phyloP scores from a whole-genome alignment of 1,140 invertebrate genomes.

The Rhynchophorus ferrugineus region DNA sequence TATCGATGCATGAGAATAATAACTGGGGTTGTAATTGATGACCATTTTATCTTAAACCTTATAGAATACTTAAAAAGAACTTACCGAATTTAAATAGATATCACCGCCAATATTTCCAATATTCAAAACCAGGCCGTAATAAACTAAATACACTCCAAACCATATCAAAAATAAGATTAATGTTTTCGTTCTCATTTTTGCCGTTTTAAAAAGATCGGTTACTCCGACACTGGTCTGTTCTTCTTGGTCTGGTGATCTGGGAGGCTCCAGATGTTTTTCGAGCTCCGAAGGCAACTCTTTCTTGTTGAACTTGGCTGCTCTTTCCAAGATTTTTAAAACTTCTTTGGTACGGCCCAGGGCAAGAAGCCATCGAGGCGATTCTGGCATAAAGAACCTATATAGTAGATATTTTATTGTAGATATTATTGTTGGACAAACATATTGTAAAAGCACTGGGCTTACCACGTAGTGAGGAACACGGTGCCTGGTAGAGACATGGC shows the following conservation, averaged over 20 bases:
- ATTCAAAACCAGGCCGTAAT: slow-evolving; percentile 64
- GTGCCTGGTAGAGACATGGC: slow-evolving; percentile 62
- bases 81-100: slow-evolving; percentile 60
- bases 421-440: neutral
- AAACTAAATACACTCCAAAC: slow-evolving; percentile 66
- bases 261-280: slow-evolving; percentile 52
- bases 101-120: slow-evolving; percentile 62
- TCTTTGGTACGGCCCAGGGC: slow-evolving; percentile 62
- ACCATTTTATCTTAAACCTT: no score
- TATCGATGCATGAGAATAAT: no score
- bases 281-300: slow-evolving; percentile 51
- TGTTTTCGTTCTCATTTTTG: slow-evolving; percentile 54
- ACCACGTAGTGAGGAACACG: slow-evolving; percentile 58
- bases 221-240: slow-evolving; percentile 45
- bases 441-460: slow-evolving; percentile 29
- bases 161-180: slow-evolving; percentile 60
- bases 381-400: slow-evolving; percentile 65
- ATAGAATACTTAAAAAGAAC: no score
- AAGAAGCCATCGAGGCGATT: slow-evolving; percentile 78
- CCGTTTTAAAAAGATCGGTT: slow-evolving; percentile 53
- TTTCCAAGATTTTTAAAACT: slow-evolving; percentile 59
- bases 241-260: slow-evolving; percentile 32
- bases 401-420: neutral
- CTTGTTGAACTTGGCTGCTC: slow-evolving; percentile 59
- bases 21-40: no score